Evolutionary conservation across 2,888 invertebrate species (phyloP).

Genomic region (Drosophila barbarae): DNA sequence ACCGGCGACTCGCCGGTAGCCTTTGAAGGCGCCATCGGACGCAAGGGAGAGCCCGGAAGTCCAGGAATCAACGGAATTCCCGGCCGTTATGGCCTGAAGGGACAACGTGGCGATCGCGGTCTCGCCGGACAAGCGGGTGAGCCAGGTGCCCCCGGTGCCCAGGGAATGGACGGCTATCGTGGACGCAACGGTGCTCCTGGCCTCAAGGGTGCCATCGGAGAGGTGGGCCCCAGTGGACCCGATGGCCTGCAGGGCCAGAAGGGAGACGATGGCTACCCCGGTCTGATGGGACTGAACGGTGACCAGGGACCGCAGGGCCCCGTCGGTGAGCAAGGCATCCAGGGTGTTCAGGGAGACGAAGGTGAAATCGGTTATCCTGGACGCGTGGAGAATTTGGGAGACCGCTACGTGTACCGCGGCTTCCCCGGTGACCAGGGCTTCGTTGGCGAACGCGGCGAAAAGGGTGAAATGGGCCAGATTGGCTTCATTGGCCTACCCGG

Average conservation of each 20-base stretch:
- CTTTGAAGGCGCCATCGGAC: slow-evolving; percentile 80
- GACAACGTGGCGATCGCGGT: slow-evolving; percentile 81
- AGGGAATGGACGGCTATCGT: slow-evolving; percentile 75
- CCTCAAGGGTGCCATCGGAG: slow-evolving; percentile 79
- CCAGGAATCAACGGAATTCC: slow-evolving; percentile 81
- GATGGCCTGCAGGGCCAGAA: slow-evolving; percentile 81
- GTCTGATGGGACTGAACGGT: slow-evolving; percentile 81
- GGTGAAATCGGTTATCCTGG: slow-evolving; percentile 81
- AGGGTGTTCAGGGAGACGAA: slow-evolving; percentile 82
- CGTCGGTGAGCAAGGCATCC: slow-evolving; percentile 70
- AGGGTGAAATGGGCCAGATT: slow-evolving; percentile 78
- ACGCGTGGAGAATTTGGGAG: slow-evolving; percentile 9
- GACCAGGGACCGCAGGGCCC: slow-evolving; percentile 81
- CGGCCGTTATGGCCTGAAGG: slow-evolving; percentile 81
- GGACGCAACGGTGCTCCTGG: slow-evolving; percentile 80
- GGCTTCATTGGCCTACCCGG: slow-evolving; percentile 78
- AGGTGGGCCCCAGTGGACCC: slow-evolving; percentile 80
- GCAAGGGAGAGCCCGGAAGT: slow-evolving; percentile 84
- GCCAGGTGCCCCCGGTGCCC: slow-evolving; percentile 80
- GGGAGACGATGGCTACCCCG: slow-evolving; percentile 79
- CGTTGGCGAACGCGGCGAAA: slow-evolving; percentile 79
- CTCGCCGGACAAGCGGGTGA: slow-evolving; percentile 81
- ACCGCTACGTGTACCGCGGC: slow-evolving; percentile 19
- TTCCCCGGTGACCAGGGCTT: slow-evolving; percentile 77
- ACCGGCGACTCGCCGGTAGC: slow-evolving; percentile 82